These are phyloP conservation scores for Knipowitschia caucasica DNA, from an alignment of 2,797 vertebrate genomes.

Conservation along the genomic window DNA sequence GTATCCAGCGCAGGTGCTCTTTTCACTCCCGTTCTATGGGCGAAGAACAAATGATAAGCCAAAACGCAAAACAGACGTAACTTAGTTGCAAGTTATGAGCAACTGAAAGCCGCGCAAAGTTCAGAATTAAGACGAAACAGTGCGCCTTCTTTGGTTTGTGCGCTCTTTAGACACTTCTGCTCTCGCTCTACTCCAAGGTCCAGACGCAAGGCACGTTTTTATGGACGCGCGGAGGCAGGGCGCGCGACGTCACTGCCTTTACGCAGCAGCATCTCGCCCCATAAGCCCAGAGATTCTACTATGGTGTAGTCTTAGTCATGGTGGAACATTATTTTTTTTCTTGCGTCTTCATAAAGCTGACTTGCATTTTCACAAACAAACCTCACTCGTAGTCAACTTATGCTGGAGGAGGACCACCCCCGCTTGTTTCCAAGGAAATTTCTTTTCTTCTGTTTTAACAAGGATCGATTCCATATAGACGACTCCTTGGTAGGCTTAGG, in stretches of 20 bases:
- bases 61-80: not conserved
- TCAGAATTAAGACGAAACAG: not conserved
- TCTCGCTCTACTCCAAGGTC: conserved; percentile 43
- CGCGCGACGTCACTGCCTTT: conserved; percentile 67
- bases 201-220: conserved; percentile 59
- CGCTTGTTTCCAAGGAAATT: no score
- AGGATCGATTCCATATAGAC: no score
- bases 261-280: conserved; percentile 2
- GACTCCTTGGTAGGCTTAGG: no score
- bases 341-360: no score
- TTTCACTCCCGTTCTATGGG: not conserved
- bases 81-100: not conserved
- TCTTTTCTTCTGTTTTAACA: no score
- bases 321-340: no score
- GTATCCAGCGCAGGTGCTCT: conserved; percentile 69
- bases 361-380: no score
- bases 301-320: no score
- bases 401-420: no score
- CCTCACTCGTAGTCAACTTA: no score
- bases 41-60: not conserved
- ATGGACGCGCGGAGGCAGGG: conserved; percentile 64
- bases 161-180: conserved; percentile 37
- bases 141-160: conserved; percentile 25
- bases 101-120: not conserved
- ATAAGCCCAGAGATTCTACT: no score